A percentile compares a stretch with the other conserved stretches of the same genome.
These are phyloP conservation scores for Strigops habroptila DNA, from an alignment of 2,113 vertebrate species.

Conservation along the genomic window DNA sequence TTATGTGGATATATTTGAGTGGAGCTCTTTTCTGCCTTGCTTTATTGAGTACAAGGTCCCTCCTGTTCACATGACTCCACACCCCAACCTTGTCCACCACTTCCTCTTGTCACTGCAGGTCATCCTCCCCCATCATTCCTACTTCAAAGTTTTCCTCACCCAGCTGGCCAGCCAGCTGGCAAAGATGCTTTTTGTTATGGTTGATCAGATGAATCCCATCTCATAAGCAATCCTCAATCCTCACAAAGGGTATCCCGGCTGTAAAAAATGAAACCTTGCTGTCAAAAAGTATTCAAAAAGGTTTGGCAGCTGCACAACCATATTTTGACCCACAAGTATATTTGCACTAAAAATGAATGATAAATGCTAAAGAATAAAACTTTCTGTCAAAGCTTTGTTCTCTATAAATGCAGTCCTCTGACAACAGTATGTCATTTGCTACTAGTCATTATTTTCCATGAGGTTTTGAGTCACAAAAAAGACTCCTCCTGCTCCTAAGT, in stretches of 20 bases:
- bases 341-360: neutral
- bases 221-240: neutral
- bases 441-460: neutral
- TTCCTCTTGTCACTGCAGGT: neutral
- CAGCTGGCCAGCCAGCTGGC: neutral
- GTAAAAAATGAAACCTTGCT: neutral
- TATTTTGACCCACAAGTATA: neutral
- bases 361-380: neutral
- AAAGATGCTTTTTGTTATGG: neutral
- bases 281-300: too few relatives aligned
- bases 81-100: neutral
- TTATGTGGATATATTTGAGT: neutral
- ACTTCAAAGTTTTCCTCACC: neutral
- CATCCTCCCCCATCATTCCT: neutral
- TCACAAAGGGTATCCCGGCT: neutral
- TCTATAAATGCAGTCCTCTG: neutral
- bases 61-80: neutral
- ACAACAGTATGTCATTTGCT: neutral
- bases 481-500: neutral
- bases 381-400: neutral
- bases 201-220: neutral
- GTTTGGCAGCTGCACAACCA: neutral
- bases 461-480: neutral
- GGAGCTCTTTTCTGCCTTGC: neutral
- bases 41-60: neutral